Evolutionary conservation across 2,797 vertebrate genomes (phyloP), one percentile per base, ranked within the genome.

Genomic region (Intellagama lesueurii): DNA sequence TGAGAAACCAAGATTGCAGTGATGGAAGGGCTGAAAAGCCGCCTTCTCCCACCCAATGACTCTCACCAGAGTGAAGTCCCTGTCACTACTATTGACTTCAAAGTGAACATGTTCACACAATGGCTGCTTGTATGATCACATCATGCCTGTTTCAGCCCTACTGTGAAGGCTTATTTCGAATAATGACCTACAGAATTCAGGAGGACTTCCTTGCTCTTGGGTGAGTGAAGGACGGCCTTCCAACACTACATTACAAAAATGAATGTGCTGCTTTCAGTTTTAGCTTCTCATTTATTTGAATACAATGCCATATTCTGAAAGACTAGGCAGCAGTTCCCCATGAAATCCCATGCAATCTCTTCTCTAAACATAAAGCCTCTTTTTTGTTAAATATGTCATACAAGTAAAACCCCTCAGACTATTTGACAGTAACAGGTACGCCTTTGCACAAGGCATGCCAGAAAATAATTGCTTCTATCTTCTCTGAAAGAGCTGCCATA

Each of bases 381-480:
- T 69, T 30, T 49, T 35, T 7, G 12, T 83, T 82, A 47, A 56
- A 82, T 28, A 30, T 68, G 30, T 19, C 78, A 28, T 56, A 24
- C 70, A 24, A 26, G 47, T 80, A 82, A 49, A 83, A 70, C 16
- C 7, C 12, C 26, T 77, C 64, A 69, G 81, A 77, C 24, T 49
- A 14, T 44, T 52, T 86, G 60, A 77, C 72, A 90, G 47, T 24
- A 87, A 87, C 80, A 86, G 72, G 35, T 40, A 82, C n/a, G 66
- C 35, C 49, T 84, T 89, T 83, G 66, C 60, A 52, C 81, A 79
- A 87, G 73, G 19, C 30, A 80, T 86, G 83, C 47, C 77, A 75
- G 68, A 86, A 89, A 86, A 81, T 89, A 81, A 89, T 80, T 86
- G 69, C 88, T 81, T 64, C 49, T 73, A 28, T 89, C 44, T 70